Evolutionary conservation across 2,113 vertebrate genomes (phyloP).

Genomic region (Aphyosemion australe): DNA sequence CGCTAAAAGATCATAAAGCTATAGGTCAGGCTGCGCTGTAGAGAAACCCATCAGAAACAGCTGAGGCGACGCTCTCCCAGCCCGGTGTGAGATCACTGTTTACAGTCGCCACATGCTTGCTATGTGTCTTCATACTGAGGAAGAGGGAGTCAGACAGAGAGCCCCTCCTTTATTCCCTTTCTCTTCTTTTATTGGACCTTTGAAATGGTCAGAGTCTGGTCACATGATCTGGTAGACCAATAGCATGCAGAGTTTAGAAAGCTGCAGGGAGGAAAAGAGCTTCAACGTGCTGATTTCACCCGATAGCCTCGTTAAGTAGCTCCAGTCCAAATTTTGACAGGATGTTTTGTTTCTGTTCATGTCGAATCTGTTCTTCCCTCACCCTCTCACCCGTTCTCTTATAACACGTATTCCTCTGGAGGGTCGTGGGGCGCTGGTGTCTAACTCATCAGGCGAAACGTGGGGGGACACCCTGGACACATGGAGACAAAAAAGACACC

Average conservation of each 20-base stretch:
- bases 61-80: slow-evolving; percentile 8
- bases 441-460: too few relatives aligned
- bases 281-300: slow-evolving; percentile 55
- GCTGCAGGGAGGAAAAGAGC: slow-evolving; percentile 27
- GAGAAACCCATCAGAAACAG: slow-evolving; percentile 21
- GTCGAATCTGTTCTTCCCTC: not conserved
- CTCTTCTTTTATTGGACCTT: slow-evolving; percentile 66
- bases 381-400: too few relatives aligned
- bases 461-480: too few relatives aligned
- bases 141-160: slow-evolving; percentile 21
- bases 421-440: too few relatives aligned
- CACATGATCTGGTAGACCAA: slow-evolving; percentile 70
- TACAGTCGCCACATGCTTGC: slow-evolving; percentile 40
- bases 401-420: too few relatives aligned
- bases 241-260: slow-evolving; percentile 40
- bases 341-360: not conserved
- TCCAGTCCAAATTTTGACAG: not conserved
- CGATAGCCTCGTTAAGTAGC: slow-evolving; percentile 41
- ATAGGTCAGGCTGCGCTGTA: slow-evolving; percentile 3
- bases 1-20: slow-evolving; percentile 1
- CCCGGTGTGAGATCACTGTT: slow-evolving; percentile 22
- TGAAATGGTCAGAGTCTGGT: slow-evolving; percentile 74
- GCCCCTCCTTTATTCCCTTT: slow-evolving; percentile 53
- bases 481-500: too few relatives aligned
- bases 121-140: slow-evolving; percentile 26